phyloP scores from a whole-genome alignment of 2,888 invertebrate species.

The Himalopsyche tibetana region DNA sequence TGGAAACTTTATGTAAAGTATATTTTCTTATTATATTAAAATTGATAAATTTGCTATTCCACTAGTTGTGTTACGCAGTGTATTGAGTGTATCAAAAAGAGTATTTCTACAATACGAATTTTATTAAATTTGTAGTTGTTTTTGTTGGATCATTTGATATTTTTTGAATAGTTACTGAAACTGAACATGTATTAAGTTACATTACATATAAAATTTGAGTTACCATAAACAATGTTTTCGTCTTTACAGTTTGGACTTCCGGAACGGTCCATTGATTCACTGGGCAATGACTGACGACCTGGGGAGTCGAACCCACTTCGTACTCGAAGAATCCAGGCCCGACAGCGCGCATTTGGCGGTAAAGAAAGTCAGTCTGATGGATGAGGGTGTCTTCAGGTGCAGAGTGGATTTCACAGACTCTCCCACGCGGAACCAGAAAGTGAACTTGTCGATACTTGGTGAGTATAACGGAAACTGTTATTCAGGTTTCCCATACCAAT shows the following conservation, averaged over 20 bases:
- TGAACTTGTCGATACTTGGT: constrained; percentile 93
- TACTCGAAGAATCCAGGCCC: constrained; percentile 82
- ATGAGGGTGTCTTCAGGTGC: constrained; percentile 91
- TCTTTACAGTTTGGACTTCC: constrained; percentile 83
- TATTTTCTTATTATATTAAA: too few species aligned
- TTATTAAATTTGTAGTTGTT: too few species aligned
- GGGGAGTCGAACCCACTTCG: constrained; percentile 86
- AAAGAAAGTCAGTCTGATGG: constrained; percentile 82
- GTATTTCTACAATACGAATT: too few species aligned
- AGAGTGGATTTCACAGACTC: constrained; percentile 93
- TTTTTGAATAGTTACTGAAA: too few species aligned
- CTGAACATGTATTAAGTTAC: too few species aligned
- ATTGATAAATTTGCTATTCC: too few species aligned
- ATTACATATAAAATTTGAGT: too few species aligned
- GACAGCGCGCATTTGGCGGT: constrained; percentile 86
- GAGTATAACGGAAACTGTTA: constrained; percentile 71
- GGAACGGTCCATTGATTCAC: constrained; percentile 84
- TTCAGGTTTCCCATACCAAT: too few species aligned
- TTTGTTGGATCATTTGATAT: too few species aligned
- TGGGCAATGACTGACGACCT: constrained; percentile 88
- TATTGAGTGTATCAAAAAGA: too few species aligned
- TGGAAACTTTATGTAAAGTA: too few species aligned
- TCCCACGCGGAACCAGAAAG: constrained; percentile 90
- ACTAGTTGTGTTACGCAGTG: too few species aligned
- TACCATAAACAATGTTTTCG: background rate